Conservation (phyloP, 2,888 invertebrate genomes). For the Hecatera dysodea region DNA sequence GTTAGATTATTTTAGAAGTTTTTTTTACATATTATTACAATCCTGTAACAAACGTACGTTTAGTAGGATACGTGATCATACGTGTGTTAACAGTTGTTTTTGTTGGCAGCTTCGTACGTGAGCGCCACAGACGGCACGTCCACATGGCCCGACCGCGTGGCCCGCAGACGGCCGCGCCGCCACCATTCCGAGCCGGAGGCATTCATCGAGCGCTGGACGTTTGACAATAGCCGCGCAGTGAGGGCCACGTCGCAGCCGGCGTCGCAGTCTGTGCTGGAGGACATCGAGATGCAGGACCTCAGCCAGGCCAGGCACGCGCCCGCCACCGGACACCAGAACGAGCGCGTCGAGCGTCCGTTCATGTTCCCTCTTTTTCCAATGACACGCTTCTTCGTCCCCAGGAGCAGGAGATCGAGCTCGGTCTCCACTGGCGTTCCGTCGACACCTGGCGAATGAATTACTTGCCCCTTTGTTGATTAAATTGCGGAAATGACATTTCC, state of each 20-base stretch:
- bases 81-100: conserved; percentile 29
- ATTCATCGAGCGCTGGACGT: conserved; percentile 77
- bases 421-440: too few relatives aligned
- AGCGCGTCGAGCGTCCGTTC: too few relatives aligned
- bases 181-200: conserved; percentile 65
- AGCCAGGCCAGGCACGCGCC: too few relatives aligned
- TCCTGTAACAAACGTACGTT: too few relatives aligned
- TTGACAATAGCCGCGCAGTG: conserved; percentile 74
- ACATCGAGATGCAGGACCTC: conserved; percentile 24
- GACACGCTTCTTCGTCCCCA: not conserved
- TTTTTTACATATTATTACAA: too few relatives aligned
- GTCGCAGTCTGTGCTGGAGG: not conserved
- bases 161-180: conserved; percentile 43
- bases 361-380: not conserved
- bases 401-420: not conserved
- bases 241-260: too few relatives aligned
- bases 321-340: too few relatives aligned
- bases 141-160: conserved; percentile 24
- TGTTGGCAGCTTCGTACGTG: conserved; percentile 73
- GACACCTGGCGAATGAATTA: not conserved
- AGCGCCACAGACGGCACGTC: conserved; percentile 70
- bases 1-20: too few relatives aligned
- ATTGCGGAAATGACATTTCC: too few relatives aligned
- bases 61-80: too few relatives aligned
- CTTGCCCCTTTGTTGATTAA: too few relatives aligned